Evolutionary conservation across 2,797 vertebrate genomes (phyloP).

Genomic region (Agapornis canus): DNA sequence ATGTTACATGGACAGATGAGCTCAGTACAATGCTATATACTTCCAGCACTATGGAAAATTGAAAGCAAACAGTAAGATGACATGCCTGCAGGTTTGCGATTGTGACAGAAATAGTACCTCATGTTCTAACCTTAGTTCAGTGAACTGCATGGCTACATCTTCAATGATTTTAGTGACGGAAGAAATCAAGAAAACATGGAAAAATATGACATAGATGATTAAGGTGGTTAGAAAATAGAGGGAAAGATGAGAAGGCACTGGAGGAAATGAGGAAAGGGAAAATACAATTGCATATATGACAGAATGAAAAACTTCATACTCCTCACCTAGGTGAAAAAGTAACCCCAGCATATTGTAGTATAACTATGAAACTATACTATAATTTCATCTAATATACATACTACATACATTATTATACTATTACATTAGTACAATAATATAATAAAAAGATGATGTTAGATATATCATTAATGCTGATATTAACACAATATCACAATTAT

Average conservation of each 20-base stretch:
- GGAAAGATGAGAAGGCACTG: neutral
- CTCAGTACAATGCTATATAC: rapidly evolving
- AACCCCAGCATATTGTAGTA: rapidly evolving
- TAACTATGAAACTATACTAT: neutral
- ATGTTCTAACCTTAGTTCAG: neutral
- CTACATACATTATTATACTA: neutral
- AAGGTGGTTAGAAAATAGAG: neutral
- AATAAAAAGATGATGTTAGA: neutral
- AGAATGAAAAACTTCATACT: neutral
- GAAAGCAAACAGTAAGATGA: neutral
- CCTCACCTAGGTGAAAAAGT: neutral
- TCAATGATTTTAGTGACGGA: neutral
- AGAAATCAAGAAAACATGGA: neutral
- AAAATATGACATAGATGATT: neutral
- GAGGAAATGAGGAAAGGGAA: neutral
- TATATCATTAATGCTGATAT: neutral
- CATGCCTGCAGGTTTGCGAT: neutral
- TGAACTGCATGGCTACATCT: neutral
- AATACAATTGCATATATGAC: neutral
- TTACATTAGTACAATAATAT: neutral
- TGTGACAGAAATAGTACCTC: neutral
- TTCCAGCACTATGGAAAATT: neutral
- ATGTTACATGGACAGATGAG: neutral
- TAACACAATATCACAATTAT: neutral
- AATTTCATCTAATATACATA: neutral